Percentiles rank a stretch among this genome's conserved stretches.
phyloP scores from a whole-genome alignment of 2,888 invertebrate genomes.

The Eulithis prunata region DNA sequence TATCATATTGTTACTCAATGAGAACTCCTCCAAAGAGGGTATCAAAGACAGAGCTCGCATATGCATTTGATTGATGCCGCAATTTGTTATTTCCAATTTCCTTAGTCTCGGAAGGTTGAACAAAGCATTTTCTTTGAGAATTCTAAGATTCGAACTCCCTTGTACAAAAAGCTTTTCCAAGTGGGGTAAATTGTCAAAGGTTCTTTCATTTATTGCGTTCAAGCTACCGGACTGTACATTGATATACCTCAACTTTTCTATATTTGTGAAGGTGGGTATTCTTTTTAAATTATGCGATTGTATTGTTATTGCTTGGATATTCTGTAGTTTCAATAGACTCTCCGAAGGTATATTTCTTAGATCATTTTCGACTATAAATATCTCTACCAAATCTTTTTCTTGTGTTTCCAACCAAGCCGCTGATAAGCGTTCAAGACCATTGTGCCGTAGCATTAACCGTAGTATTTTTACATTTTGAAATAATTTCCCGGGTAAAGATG shows the following conservation, averaged over 20 bases:
- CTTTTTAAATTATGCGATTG: conserved; percentile 91
- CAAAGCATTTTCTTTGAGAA: conserved; percentile 89
- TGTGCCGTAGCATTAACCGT: conserved; percentile 92
- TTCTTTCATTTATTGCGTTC: conserved; percentile 86
- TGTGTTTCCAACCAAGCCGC: conserved; percentile 92
- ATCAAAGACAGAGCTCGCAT: conserved; percentile 89
- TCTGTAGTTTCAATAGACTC: conserved; percentile 89
- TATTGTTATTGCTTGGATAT: conserved; percentile 92
- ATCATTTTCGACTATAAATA: conserved; percentile 93
- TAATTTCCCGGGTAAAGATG: conserved; percentile 92
- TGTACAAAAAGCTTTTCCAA: conserved; percentile 90
- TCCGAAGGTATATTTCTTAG: conserved; percentile 91
- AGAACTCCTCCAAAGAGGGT: conserved; percentile 88
- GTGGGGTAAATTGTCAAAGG: conserved; percentile 88
- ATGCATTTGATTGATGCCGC: conserved; percentile 91
- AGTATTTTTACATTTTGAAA: conserved; percentile 90
- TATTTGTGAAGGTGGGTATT: conserved; percentile 88
- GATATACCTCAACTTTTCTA: conserved; percentile 89
- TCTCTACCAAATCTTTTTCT: conserved; percentile 90
- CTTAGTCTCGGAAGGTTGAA: conserved; percentile 88
- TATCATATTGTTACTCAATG: conserved; percentile 89
- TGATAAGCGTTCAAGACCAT: conserved; percentile 91
- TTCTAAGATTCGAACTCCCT: conserved; percentile 87
- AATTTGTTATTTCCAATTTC: conserved; percentile 89
- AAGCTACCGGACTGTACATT: conserved; percentile 89